Evolutionary conservation across 2,113 vertebrate species (phyloP).

Genomic region (Pelobates fuscus): DNA sequence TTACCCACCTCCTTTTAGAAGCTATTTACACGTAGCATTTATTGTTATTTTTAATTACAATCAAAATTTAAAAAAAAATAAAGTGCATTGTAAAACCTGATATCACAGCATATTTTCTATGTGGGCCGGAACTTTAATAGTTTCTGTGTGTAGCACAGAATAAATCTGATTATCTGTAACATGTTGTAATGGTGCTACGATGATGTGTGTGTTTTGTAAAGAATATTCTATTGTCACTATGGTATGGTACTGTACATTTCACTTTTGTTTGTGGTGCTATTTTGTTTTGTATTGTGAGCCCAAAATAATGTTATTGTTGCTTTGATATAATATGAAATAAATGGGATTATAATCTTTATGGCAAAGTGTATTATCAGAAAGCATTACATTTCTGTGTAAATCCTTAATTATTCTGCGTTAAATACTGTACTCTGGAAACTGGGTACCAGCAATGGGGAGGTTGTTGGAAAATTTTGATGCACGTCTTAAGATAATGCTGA

Average conservation of each 20-base stretch:
- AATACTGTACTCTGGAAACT: constrained; percentile 71
- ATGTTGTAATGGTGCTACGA: constrained; percentile 50
- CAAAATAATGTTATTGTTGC: constrained; percentile 62
- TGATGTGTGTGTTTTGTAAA: constrained; percentile 64
- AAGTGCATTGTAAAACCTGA: no score
- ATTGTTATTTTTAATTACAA: no score
- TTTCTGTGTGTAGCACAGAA: neutral
- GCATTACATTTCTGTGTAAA: constrained; percentile 68
- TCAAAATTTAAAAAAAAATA: no score
- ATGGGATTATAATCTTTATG: constrained; percentile 69
- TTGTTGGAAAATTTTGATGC: no score
- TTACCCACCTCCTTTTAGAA: no score
- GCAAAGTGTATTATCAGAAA: constrained; percentile 58
- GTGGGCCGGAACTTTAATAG: no score
- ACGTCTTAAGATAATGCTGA: constrained; percentile 32
- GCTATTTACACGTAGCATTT: no score
- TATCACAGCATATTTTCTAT: no score
- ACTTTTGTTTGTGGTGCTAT: constrained; percentile 76
- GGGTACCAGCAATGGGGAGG: constrained; percentile 39
- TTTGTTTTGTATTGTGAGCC: constrained; percentile 64
- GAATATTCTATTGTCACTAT: constrained; percentile 65
- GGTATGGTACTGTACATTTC: constrained; percentile 57
- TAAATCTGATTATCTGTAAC: constrained; percentile 14
- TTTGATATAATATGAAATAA: constrained; percentile 60
- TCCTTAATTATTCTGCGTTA: constrained; percentile 64